Conservation (phyloP, 92 coral and sea anemone genomes). For the Actinernus sp. region DNA sequence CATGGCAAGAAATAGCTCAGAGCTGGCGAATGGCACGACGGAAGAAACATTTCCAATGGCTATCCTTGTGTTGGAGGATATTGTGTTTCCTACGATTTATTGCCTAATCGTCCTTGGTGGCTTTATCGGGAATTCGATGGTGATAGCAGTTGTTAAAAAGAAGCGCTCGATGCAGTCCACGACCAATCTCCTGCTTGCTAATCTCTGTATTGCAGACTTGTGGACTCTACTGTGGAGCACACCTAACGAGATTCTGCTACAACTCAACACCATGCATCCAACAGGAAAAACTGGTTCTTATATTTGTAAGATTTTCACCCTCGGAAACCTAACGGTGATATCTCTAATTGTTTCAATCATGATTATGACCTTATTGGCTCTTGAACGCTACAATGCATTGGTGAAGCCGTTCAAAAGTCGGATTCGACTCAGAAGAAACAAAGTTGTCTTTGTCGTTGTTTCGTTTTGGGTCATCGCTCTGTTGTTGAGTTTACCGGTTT, state of each 20-base stretch:
- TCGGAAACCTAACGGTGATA: constrained; percentile 43
- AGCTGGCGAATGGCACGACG: too few relatives aligned
- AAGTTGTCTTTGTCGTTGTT: not conserved
- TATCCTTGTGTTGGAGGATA: too few relatives aligned
- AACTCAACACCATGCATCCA: constrained; percentile 7
- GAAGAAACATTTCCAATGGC: too few relatives aligned
- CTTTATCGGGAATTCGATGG: constrained; percentile 17
- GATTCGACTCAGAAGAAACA: constrained; percentile 19
- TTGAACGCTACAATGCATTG: constrained; percentile 58
- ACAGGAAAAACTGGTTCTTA: constrained; percentile 16
- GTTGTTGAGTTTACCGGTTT: constrained; percentile 25
- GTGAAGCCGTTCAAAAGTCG: constrained; percentile 37
- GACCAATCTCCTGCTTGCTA: constrained; percentile 37
- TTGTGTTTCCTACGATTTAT: not conserved
- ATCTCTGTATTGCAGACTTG: constrained; percentile 26
- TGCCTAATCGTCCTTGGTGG: constrained; percentile 5
- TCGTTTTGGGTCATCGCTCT: constrained; percentile 8
- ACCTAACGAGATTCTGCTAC: not conserved
- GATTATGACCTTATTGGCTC: constrained; percentile 31
- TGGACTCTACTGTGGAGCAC: constrained; percentile 17
- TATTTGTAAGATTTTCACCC: constrained; percentile 37
- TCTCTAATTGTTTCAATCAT: constrained; percentile 48
- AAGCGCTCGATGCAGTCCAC: constrained; percentile 49
- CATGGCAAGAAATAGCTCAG: too few relatives aligned
- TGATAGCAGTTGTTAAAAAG: constrained; percentile 25